These are phyloP conservation scores for Crotalus helleri DNA, from an alignment of 2,113 vertebrate genomes.

Conservation along the genomic window DNA sequence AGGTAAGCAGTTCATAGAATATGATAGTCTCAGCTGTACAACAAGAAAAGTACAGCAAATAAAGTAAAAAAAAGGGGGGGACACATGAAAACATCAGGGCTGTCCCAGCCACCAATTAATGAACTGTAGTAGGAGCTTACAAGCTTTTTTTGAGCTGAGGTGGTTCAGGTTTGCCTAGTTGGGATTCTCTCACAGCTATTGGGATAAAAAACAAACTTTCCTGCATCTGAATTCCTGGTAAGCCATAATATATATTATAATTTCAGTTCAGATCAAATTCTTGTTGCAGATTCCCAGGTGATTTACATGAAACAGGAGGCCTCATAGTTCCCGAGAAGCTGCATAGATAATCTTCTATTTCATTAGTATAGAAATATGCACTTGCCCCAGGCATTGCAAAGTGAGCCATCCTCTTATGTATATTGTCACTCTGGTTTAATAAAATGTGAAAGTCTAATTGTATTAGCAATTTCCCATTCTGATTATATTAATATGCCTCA, in stretches of 20 bases:
- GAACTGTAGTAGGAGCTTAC: background rate
- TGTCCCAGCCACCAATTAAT: background rate
- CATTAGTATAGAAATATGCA: background rate
- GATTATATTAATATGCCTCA: conserved; percentile 77
- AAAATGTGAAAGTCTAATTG: conserved; percentile 78
- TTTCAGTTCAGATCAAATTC: background rate
- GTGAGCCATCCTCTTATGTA: conserved; percentile 47
- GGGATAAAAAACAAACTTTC: background rate
- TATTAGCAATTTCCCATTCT: conserved; percentile 78
- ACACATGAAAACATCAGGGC: background rate
- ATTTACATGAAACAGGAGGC: background rate
- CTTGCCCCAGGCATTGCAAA: background rate
- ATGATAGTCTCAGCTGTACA: background rate
- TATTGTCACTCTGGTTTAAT: conserved; percentile 71
- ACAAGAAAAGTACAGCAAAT: background rate
- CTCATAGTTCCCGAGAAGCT: background rate
- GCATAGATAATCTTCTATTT: background rate
- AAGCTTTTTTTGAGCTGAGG: background rate
- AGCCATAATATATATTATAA: no score
- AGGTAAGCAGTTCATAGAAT: background rate
- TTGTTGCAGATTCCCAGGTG: background rate
- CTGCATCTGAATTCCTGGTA: background rate
- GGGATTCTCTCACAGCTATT: background rate
- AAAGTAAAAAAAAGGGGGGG: background rate
- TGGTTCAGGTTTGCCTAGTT: background rate